A percentile compares a stretch with the other conserved stretches of the same genome.
These are phyloP conservation scores for Mamestra configurata DNA, from an alignment of 1,140 invertebrate genomes.

Conservation along the genomic window DNA sequence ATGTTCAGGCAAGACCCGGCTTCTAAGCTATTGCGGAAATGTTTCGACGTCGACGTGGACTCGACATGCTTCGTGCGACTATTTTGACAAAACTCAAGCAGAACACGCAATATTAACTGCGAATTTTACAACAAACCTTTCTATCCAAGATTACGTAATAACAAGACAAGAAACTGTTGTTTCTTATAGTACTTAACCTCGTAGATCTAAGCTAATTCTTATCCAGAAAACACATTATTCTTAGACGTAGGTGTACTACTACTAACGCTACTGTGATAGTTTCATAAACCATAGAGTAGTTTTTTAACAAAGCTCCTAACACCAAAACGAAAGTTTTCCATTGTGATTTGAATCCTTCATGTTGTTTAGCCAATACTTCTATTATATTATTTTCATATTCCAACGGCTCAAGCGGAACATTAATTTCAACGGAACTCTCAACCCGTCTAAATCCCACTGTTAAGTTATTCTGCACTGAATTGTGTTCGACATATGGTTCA, in stretches of 20 bases:
- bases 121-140: neutral
- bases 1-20: conserved; percentile 69
- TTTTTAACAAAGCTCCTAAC: conserved; percentile 1
- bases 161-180: neutral
- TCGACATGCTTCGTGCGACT: neutral
- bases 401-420: conserved; percentile 34
- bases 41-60: conserved; percentile 22
- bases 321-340: neutral
- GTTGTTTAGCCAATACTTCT: conserved; percentile 3
- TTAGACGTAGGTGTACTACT: neutral
- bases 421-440: conserved; percentile 45
- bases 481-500: neutral
- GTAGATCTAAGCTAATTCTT: neutral
- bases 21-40: conserved; percentile 50
- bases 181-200: too few relatives aligned
- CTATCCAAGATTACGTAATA: neutral
- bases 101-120: neutral
- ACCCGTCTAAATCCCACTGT: neutral
- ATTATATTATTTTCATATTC: conserved; percentile 48
- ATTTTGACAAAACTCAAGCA: conserved; percentile 28
- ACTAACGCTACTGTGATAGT: neutral
- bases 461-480: neutral
- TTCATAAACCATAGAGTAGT: neutral
- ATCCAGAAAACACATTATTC: neutral
- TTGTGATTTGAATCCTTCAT: neutral